Conservation (phyloP, 2,888 invertebrate species). For the Ditylenchus weischeri region DNA sequence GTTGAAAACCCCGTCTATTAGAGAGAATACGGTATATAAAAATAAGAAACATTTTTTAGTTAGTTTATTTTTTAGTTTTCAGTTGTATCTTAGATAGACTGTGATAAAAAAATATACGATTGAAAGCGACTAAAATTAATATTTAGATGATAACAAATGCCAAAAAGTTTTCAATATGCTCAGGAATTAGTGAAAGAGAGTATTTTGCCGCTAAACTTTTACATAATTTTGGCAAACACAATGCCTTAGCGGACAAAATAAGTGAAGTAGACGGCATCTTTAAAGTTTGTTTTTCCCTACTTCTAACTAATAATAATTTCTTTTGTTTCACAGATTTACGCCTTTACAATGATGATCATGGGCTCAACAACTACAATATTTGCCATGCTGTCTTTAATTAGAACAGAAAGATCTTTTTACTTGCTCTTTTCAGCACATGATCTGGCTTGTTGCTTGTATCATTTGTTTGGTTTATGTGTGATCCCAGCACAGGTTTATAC, state of each 20-base stretch:
- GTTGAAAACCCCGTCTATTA: too few relatives aligned
- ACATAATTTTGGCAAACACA: not conserved
- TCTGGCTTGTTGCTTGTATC: not conserved
- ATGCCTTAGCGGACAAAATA: not conserved
- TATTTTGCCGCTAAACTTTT: not conserved
- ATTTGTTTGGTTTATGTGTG: not conserved
- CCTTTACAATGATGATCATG: slow-evolving; percentile 1
- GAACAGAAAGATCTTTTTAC: not conserved
- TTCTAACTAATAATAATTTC: not conserved
- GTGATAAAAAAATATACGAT: too few relatives aligned
- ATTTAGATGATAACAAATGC: not conserved
- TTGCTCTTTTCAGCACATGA: slow-evolving; percentile 4
- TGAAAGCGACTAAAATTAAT: not conserved
- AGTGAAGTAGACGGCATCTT: not conserved
- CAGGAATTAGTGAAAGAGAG: too few relatives aligned
- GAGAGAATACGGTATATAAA: too few relatives aligned
- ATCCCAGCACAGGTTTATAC: slow-evolving; percentile 1
- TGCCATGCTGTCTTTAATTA: not conserved
- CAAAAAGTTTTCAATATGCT: too few relatives aligned
- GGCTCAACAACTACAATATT: not conserved
- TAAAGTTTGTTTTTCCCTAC: not conserved
- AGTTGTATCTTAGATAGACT: too few relatives aligned
- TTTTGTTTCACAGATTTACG: not conserved
- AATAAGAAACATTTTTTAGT: too few relatives aligned
- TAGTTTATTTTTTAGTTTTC: too few relatives aligned